Evolutionary conservation across 1,140 invertebrate species (phyloP), one percentile per base, ranked within the genome.

Genomic region (Tetranychus urticae): DNA sequence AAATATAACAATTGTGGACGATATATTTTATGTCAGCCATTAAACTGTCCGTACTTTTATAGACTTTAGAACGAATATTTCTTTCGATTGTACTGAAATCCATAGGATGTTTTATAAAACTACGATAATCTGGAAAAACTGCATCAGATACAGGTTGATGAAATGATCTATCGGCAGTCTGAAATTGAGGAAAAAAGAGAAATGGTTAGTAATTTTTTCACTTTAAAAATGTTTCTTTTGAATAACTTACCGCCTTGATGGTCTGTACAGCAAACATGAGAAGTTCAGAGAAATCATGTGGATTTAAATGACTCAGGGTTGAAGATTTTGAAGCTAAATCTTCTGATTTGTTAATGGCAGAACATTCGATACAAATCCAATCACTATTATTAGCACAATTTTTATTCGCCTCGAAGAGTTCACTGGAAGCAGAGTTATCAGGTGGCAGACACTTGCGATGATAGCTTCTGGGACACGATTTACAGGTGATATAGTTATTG

Each of bases 1-100:
- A 91, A 46, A 92, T 80, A 67, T 86, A 80, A 71, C 86, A 85
- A 68, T 93, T 91, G 69, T 93, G 88, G 55, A 88, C 77, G 66
- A 94, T 85, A 88, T 88, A 93, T 70, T 87, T 87, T 1, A 82
- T 81, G 70, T 94, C 89, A 7, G 85, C 80, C 54, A 87, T 74
- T 71, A 93, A 90, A 12, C 85, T 84, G 68, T 90, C 84, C 0
- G 86, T 86, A 70, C 82, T 86, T n/a, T 84, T 82, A 71, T 90
- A 94, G n/a, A 79, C 68, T 58, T 82, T 83, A 42, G 79, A 75
- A 46, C 76, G 76, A 37, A 92, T 85, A 71, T 88, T 87, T 39
- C 70, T 77, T 69, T 84, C 80, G 65, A 94, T 72, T 8, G 78
- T 75, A 4, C 75, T 74, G 34, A 93, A 77, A 71, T 88, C 84